Conservation (phyloP, 37 sponge, comb jelly and placozoan species). For the Chondrilla cf. caribensis region DNA sequence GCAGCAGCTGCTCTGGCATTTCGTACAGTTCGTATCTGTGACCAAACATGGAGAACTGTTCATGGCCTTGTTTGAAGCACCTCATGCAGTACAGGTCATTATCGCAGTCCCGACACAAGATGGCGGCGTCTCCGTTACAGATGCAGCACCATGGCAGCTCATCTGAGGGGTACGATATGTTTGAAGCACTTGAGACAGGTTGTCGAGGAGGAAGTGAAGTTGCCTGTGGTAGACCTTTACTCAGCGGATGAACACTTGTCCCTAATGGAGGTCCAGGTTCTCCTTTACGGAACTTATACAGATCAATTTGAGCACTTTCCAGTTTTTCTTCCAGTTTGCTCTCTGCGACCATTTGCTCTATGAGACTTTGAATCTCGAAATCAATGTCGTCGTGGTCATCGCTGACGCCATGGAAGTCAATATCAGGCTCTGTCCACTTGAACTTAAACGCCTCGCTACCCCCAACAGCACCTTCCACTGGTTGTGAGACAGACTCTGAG, state of each 20-base stretch:
- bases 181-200: not conserved
- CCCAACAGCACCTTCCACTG: conserved; percentile 4
- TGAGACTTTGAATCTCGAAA: conserved; percentile 53
- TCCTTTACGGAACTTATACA: not conserved
- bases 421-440: not conserved
- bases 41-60: conserved; percentile 75
- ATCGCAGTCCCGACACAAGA: conserved; percentile 87
- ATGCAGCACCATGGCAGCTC: conserved; percentile 97
- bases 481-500: not conserved
- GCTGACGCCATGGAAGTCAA: not conserved
- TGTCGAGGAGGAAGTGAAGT: not conserved
- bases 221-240: not conserved
- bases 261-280: not conserved
- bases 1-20: too few species aligned
- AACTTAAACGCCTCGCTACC: conserved; percentile 4
- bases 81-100: conserved; percentile 87
- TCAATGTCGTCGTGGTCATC: conserved; percentile 22
- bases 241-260: not conserved
- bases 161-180: conserved; percentile 27
- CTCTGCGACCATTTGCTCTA: conserved; percentile 59
- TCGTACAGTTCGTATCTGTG: conserved; percentile 60
- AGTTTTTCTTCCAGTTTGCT: conserved; percentile 61
- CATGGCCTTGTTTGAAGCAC: conserved; percentile 90
- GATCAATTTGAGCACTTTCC: conserved; percentile 38
- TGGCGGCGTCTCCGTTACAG: conserved; percentile 84